These are phyloP conservation scores for Madoqua kirkii DNA, from an alignment of 2,113 vertebrate species.

Conservation along the genomic window DNA sequence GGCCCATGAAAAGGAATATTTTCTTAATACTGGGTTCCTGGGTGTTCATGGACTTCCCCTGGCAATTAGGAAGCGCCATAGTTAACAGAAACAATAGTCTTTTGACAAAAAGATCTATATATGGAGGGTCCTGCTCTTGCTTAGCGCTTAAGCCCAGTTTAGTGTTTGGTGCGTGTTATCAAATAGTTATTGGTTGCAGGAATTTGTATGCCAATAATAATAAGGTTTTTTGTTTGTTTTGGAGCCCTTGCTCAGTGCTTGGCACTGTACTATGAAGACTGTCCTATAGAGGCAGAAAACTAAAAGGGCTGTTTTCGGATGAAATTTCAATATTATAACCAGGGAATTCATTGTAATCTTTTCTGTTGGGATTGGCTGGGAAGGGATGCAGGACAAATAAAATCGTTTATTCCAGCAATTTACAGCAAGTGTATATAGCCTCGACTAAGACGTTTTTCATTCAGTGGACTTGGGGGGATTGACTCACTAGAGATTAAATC, in stretches of 20 bases:
- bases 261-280: not conserved
- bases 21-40: not conserved
- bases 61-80: not conserved
- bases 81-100: not conserved
- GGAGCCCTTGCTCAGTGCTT: not conserved
- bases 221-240: not conserved
- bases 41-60: not conserved
- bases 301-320: not conserved
- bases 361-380: not conserved
- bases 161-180: not conserved
- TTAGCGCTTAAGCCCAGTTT: not conserved
- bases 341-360: not conserved
- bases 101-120: not conserved
- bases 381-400: not conserved
- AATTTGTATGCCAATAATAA: conserved; percentile 10
- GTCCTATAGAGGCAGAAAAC: not conserved
- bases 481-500: not conserved
- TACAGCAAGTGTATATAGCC: not conserved
- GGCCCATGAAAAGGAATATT: not conserved
- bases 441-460: not conserved
- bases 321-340: not conserved
- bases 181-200: not conserved
- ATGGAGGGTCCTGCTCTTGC: not conserved
- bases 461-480: not conserved
- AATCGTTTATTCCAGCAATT: not conserved